Evolutionary conservation across 2,113 vertebrate species (phyloP), one percentile per base, ranked within the genome.

Genomic region (Arothron firmamentum): DNA sequence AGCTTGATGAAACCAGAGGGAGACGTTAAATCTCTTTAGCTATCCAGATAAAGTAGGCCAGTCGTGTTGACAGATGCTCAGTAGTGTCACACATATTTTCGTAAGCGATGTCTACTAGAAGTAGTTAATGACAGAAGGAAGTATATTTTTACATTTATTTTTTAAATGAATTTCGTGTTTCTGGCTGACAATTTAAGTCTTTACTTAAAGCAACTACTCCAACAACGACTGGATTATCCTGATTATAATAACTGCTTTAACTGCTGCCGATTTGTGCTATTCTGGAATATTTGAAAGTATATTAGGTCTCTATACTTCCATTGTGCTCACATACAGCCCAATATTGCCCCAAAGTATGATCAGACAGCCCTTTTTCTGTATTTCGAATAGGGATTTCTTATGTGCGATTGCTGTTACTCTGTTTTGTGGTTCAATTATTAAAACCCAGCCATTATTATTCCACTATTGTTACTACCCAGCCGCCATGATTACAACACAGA

Each of bases 21-120:
- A 72, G 65, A 56, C 64, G 62, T 42, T 46, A 16, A 49, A 23
- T 48, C 65, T 54, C 56, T 42, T 49, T 1, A 74, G 79, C 19
- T 17, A 15, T 54, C 48, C 38, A 18, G 55, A 57, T 2, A 51
- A 77, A 72, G 68, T 72, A 72, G 78, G 84, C 82, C 82, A 67
- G 70, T 62, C 62, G 19, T 75, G 69, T 79, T 82, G 74, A 85
- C 77, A 75, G 77, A 76, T 80, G 71, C 62, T 58, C 19, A 4
- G 10, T 3, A 47, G 19, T 38, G 23, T 38, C 60, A 60, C n/a
- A 62, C 46, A 61, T 15, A 52, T 17, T 47, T 47, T 38, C 9
- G 2, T 12, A 38, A 12, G 10, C 11, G 34, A 38, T 2, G 9
- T 11, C 9, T 12, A 38, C 34, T 2, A 38, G 34, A 12, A 38